Conservation (phyloP, 2,888 invertebrate genomes). For the Phania funesta region DNA sequence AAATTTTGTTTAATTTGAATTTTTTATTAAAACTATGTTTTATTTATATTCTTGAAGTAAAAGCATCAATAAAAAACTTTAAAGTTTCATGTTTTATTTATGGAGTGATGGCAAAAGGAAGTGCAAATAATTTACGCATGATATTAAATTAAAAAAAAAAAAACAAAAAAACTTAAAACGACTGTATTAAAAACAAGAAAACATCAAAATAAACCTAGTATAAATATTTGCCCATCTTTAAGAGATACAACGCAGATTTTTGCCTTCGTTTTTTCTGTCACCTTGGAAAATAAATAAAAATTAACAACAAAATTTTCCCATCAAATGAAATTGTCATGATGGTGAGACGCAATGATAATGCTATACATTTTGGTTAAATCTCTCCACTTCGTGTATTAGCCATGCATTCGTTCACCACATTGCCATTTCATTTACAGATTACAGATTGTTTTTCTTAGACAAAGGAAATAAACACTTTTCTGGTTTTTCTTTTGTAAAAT, state of each 20-base stretch:
- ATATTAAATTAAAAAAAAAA: constrained; percentile 34
- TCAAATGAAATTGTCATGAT: constrained; percentile 42
- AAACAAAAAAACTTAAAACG: neutral
- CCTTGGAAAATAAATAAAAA: constrained; percentile 36
- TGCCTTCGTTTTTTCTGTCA: neutral
- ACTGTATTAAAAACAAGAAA: constrained; percentile 3
- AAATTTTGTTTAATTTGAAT: no score
- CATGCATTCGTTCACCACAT: constrained; percentile 14
- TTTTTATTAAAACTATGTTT: no score
- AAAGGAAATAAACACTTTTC: constrained; percentile 41
- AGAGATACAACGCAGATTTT: constrained; percentile 46
- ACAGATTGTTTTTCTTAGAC: neutral
- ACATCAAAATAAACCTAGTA: constrained; percentile 12
- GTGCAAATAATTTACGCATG: constrained; percentile 7
- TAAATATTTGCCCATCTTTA: constrained; percentile 35
- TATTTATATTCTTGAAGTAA: neutral
- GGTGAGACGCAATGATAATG: constrained; percentile 1
- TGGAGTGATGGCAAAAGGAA: no score
- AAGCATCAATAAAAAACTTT: neutral
- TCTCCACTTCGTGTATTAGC: constrained; percentile 11
- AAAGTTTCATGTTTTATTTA: no score
- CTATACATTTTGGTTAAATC: constrained; percentile 19
- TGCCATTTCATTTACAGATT: constrained; percentile 13
- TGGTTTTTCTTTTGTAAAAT: constrained; percentile 18
- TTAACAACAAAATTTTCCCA: constrained; percentile 49